These are phyloP conservation scores for Brevimyrus niger DNA, from an alignment of 2,113 vertebrate genomes.

Conservation along the genomic window DNA sequence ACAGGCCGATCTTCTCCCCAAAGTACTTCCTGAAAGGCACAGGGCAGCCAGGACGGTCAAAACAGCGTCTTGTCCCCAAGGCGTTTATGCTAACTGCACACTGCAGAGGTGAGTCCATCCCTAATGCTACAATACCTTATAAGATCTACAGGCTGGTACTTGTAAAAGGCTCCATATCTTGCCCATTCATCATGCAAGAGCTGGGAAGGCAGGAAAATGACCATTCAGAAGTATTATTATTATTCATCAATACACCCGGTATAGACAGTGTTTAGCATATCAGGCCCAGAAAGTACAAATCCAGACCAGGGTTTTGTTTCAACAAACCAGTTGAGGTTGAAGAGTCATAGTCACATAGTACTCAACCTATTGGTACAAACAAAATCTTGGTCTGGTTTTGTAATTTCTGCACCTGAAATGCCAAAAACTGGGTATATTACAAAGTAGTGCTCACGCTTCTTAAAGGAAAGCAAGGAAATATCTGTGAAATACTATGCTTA, in stretches of 20 bases:
- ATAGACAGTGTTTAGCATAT: background rate
- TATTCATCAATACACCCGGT: background rate
- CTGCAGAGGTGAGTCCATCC: background rate
- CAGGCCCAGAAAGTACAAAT: background rate
- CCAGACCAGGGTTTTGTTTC: too few species aligned
- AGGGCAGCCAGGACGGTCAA: slow-evolving; percentile 22
- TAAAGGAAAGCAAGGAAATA: background rate
- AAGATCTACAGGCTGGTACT: slow-evolving; percentile 93
- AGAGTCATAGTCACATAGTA: background rate
- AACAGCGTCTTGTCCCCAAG: background rate
- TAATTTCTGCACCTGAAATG: background rate
- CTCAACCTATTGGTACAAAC: background rate
- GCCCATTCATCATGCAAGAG: slow-evolving; percentile 90
- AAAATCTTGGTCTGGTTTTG: background rate
- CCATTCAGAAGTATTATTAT: slow-evolving; percentile 1
- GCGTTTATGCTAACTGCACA: background rate
- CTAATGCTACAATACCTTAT: slow-evolving; percentile 70
- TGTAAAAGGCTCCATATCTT: slow-evolving; percentile 88
- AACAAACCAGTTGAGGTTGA: background rate
- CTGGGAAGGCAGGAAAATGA: slow-evolving; percentile 48
- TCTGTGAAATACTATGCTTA: background rate
- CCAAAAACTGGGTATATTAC: background rate
- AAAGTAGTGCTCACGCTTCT: background rate
- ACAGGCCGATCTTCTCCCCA: slow-evolving; percentile 95
- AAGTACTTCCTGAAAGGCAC: slow-evolving; percentile 83